These are phyloP conservation scores for Bemisia tabaci DNA, from an alignment of 1,140 invertebrate species.

Conservation along the genomic window DNA sequence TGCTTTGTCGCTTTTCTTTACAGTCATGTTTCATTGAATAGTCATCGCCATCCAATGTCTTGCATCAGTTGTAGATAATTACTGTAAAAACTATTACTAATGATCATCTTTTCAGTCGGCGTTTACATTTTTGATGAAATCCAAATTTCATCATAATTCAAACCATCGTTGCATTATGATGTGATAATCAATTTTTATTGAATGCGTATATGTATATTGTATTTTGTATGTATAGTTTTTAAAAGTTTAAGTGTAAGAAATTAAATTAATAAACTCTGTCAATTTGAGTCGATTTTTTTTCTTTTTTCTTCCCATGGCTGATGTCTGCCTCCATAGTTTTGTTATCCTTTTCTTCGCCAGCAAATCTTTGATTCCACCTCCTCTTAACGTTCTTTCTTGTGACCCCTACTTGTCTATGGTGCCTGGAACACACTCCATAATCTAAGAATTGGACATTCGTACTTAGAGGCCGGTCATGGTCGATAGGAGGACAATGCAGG, in stretches of 20 bases:
- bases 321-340: no score
- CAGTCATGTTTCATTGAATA: no score
- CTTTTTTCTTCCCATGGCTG: neutral
- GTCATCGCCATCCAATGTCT: no score
- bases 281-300: neutral
- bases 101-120: neutral
- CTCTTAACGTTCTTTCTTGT: no score
- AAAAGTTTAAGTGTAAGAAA: neutral
- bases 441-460: no score
- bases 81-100: neutral
- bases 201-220: neutral
- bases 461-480: no score
- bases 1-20: no score
- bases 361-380: no score
- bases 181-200: neutral
- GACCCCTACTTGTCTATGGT: no score
- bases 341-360: no score
- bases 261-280: neutral
- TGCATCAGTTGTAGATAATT: neutral
- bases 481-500: no score
- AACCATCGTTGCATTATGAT: neutral
- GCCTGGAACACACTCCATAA: no score
- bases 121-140: neutral
- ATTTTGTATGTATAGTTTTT: neutral
- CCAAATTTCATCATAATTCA: neutral